Evolutionary conservation across 2,888 invertebrate genomes (phyloP), one percentile per base, ranked within the genome.

Genomic region (Limenitis camilla): DNA sequence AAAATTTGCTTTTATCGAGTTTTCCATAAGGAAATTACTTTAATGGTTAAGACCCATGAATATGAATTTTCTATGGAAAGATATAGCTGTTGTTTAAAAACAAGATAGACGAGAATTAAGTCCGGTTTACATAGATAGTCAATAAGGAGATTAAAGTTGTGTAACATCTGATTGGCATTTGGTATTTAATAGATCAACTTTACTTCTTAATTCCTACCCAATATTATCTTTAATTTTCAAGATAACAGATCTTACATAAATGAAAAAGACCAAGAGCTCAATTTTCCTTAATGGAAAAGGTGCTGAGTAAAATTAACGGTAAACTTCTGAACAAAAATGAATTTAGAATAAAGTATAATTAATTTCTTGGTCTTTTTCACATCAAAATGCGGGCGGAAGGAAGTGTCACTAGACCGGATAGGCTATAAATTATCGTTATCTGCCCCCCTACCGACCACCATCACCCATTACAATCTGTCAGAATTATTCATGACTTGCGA

Each of bases 391-490:
- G 42, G 42, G 39, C 27, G 49, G 42, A 42, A 40, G 38, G 45
- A 40, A 40, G 40, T 44, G 39, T 44, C 40, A 40, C 42, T 29
- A 36, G 46, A 46, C 49, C 44, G 53, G 53, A 51, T 42, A 41
- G 40, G 40, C 41, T 45, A 54, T 56, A 56, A 56, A 54, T 56
- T 51, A 54, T 49, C 10, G 51, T 45, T 48, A 51, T 53, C 51
- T 38, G 46, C 39, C 43, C 43, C 29, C 29, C 47, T 33, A 40
- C 19, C 43, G 50, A 40, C 50, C 47, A 40, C 55, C 52, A 46
- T 52, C 42, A 35, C 49, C 52, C 55, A 52, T 49, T 52, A 40
- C 42, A 49, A 40, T 49, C 49, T 41, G 40, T 52, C 52, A 55
- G 52, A 46, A 52, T 55, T 52, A 52, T 55, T 55, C 55, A 55